Evolutionary conservation across 37 sponge, comb jelly and placozoan species (phyloP).

Genomic region (Chondrilla cf. caribensis): DNA sequence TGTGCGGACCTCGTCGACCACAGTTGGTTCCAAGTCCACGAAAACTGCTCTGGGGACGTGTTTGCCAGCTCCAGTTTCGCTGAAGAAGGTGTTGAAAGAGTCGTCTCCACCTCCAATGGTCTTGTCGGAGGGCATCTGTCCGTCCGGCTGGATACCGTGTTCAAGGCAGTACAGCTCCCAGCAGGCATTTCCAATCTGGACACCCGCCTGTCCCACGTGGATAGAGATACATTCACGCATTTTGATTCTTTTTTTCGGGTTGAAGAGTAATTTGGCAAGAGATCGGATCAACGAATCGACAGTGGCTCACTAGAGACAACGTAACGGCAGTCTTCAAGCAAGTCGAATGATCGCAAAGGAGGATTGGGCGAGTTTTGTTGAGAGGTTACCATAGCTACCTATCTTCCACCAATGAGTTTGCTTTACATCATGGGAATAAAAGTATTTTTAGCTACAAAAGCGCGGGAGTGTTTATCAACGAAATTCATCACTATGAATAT

Average conservation of each 20-base stretch:
- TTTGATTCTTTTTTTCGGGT: conserved; percentile 7
- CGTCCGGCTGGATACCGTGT: conserved; percentile 93
- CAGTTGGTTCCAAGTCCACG: conserved; percentile 83
- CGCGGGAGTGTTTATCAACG: no score
- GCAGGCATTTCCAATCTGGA: conserved; percentile 93
- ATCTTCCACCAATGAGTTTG: no score
- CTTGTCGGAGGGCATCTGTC: conserved; percentile 78
- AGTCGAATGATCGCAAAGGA: no score
- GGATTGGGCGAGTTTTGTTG: no score
- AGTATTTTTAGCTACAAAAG: no score
- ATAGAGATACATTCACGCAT: conserved; percentile 80
- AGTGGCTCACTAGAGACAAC: no score
- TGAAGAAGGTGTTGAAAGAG: conserved; percentile 92
- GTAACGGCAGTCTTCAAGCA: no score
- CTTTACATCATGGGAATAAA: no score
- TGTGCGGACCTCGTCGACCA: conserved; percentile 84
- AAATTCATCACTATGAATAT: no score
- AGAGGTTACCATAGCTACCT: no score
- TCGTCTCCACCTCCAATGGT: conserved; percentile 79
- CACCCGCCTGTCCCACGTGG: conserved; percentile 85
- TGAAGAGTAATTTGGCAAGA: no score
- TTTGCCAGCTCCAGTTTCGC: conserved; percentile 82
- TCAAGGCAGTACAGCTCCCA: conserved; percentile 95
- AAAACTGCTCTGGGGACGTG: conserved; percentile 89
- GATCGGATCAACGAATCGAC: no score